A percentile compares a stretch with the other conserved stretches of the same genome.
phyloP scores from a whole-genome alignment of 2,113 vertebrate species.

The Psittacula cyanocephala region DNA sequence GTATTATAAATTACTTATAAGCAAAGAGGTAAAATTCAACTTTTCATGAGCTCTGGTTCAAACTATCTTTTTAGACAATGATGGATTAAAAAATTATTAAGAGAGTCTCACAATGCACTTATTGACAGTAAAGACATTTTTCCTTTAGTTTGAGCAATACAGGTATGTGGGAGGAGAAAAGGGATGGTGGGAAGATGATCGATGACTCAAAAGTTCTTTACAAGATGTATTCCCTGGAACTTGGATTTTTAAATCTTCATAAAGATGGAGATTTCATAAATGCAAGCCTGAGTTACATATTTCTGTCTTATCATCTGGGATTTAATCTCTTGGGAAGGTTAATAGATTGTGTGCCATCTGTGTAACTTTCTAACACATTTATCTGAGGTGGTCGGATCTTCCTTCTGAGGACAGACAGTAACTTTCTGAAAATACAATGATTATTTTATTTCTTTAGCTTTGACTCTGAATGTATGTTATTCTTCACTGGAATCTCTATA shows the following conservation, averaged over 20 bases:
- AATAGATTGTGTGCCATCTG: constrained; percentile 41
- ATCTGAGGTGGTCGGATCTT: background rate
- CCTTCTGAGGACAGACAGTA: background rate
- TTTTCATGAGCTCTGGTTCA: background rate
- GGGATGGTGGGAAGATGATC: constrained; percentile 57
- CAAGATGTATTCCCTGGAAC: constrained; percentile 27
- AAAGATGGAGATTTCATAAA: constrained; percentile 22
- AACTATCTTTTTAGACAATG: background rate
- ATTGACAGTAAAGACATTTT: constrained; percentile 29
- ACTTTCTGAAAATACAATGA: background rate
- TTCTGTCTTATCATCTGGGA: constrained; percentile 17
- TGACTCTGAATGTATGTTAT: background rate
- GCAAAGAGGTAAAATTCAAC: background rate
- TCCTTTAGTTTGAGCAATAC: constrained; percentile 24
- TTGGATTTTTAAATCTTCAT: constrained; percentile 10
- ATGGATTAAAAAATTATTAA: background rate
- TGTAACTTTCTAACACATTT: constrained; percentile 4
- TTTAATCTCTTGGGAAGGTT: constrained; percentile 38
- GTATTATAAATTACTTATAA: background rate
- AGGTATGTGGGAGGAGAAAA: constrained; percentile 50
- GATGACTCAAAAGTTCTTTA: constrained; percentile 61
- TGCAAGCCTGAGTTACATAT: background rate
- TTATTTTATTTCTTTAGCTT: background rate
- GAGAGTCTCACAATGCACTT: background rate
- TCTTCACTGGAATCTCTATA: background rate